These are phyloP conservation scores for Trissolcus japonicus DNA, from an alignment of 2,888 invertebrate species.

Conservation along the genomic window DNA sequence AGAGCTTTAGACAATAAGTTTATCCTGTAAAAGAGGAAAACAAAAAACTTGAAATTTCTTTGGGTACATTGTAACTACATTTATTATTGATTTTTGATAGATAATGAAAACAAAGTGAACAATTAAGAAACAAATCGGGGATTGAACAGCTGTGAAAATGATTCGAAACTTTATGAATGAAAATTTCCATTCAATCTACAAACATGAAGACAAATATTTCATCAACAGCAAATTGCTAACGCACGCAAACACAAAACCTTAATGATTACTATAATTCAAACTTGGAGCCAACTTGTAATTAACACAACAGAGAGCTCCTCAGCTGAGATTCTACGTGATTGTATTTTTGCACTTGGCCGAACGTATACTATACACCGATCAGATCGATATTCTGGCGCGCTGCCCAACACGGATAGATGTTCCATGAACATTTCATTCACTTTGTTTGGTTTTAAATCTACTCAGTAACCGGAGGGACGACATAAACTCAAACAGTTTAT, in stretches of 20 bases:
- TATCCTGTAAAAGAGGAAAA: too few relatives aligned
- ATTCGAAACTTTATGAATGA: background rate
- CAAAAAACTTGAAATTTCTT: too few relatives aligned
- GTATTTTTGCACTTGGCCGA: constrained; percentile 27
- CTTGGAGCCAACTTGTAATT: constrained; percentile 13
- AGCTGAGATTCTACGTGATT: constrained; percentile 22
- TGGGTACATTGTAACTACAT: too few relatives aligned
- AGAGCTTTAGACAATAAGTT: too few relatives aligned
- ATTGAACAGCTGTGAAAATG: too few relatives aligned
- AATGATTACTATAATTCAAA: constrained; percentile 29
- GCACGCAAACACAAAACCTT: constrained; percentile 4
- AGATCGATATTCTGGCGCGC: constrained; percentile 21
- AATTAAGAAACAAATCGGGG: too few relatives aligned
- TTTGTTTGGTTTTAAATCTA: background rate
- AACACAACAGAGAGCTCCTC: constrained; percentile 20
- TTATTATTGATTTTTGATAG: too few relatives aligned
- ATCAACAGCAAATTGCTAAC: constrained; percentile 1
- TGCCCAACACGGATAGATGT: constrained; percentile 13
- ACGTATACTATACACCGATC: constrained; percentile 9
- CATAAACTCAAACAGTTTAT: too few relatives aligned
- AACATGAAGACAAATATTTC: background rate
- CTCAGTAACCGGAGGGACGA: too few relatives aligned
- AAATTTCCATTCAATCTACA: background rate
- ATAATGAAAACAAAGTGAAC: too few relatives aligned
- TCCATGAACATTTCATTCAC: constrained; percentile 5